A percentile compares a stretch with the other conserved stretches of the same genome.
These are phyloP conservation scores for Helicolenus hilgendorfi DNA, from an alignment of 2,797 vertebrate species.

Conservation along the genomic window DNA sequence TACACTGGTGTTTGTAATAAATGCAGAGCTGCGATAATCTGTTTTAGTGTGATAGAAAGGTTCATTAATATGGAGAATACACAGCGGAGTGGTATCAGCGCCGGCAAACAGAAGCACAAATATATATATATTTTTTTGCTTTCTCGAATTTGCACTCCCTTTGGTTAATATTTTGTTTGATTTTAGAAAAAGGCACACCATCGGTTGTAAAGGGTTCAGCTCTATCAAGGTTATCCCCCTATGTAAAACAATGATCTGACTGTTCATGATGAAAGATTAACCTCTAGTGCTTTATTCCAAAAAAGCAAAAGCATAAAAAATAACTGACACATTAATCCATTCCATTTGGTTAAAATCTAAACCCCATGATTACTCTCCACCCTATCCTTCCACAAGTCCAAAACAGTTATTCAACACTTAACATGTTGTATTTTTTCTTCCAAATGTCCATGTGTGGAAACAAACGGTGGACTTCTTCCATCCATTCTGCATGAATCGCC, in stretches of 20 bases:
- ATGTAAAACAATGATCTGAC: background rate
- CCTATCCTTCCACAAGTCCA: background rate
- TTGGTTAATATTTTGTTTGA: constrained; percentile 3
- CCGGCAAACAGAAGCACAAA: constrained; percentile 36
- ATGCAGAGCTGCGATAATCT: constrained; percentile 73
- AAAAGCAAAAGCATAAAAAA: background rate
- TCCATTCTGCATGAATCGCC: background rate
- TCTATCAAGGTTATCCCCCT: constrained; percentile 30
- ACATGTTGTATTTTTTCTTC: background rate
- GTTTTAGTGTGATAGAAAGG: constrained; percentile 75
- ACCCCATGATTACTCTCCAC: background rate
- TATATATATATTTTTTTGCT: constrained; percentile 9
- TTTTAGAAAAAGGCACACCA: background rate
- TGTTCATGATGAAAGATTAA: constrained; percentile 37
- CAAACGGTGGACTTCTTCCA: background rate
- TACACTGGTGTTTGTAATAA: constrained; percentile 73
- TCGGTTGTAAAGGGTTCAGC: background rate
- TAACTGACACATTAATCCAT: background rate
- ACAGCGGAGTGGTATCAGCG: constrained; percentile 37
- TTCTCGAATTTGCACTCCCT: constrained; percentile 17
- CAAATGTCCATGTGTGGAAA: background rate
- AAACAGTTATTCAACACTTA: background rate
- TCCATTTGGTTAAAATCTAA: constrained; percentile 1
- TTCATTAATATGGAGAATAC: constrained; percentile 77
- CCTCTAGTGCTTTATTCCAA: background rate